These are phyloP conservation scores for Magallana angulata DNA, from an alignment of 1,140 invertebrate genomes.

Conservation along the genomic window DNA sequence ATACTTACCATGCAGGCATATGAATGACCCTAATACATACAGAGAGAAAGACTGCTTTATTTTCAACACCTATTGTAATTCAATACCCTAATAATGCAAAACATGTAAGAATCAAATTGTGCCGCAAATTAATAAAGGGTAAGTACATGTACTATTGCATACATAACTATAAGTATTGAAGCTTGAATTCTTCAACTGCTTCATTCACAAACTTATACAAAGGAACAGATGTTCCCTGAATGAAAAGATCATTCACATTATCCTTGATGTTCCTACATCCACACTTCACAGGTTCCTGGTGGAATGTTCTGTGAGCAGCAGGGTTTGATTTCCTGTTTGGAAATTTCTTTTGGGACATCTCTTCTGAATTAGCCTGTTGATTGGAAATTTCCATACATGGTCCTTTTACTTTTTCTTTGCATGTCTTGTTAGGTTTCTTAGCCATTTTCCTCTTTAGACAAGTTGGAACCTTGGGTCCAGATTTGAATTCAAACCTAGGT, in stretches of 20 bases:
- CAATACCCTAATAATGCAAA: background rate
- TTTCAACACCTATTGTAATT: background rate
- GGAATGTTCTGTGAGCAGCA: no score
- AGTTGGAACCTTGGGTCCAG: background rate
- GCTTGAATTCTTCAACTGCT: background rate
- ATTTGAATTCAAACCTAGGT: background rate
- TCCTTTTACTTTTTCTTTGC: background rate
- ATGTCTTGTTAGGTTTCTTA: background rate
- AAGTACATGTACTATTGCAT: background rate
- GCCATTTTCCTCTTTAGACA: background rate
- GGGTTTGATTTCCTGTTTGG: conserved; percentile 22
- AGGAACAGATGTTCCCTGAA: conserved; percentile 5
- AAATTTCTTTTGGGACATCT: background rate
- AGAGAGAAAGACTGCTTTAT: conserved; percentile 22
- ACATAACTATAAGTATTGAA: background rate
- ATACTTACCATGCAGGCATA: conserved; percentile 23
- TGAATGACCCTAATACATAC: conserved; percentile 33
- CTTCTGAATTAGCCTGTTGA: background rate
- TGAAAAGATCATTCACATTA: background rate
- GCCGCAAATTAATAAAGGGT: background rate
- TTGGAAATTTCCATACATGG: background rate
- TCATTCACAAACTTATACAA: conserved; percentile 3
- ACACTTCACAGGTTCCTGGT: background rate
- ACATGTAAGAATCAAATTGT: background rate
- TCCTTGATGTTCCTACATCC: background rate